phyloP scores from a whole-genome alignment of 1,140 invertebrate genomes.

The Zaprionus taronus region DNA sequence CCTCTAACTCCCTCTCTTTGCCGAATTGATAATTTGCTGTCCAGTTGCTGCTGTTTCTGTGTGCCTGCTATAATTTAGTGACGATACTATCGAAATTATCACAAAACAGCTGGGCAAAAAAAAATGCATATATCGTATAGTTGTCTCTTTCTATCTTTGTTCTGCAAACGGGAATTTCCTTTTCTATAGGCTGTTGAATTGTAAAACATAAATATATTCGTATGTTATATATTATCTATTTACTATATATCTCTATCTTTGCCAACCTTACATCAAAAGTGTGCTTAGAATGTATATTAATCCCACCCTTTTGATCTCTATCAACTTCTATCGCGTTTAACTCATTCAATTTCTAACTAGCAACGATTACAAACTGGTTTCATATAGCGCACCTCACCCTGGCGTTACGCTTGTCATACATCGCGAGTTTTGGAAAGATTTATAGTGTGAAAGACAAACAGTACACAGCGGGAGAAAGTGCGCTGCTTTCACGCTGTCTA shows the following conservation, averaged over 20 bases:
- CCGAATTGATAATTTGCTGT: too few relatives aligned
- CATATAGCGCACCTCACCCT: constrained; percentile 23
- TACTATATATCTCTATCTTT: neutral
- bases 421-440: constrained; percentile 57
- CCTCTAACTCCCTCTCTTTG: neutral
- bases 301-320: neutral
- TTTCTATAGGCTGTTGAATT: too few relatives aligned
- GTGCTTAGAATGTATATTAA: neutral
- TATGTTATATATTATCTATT: too few relatives aligned
- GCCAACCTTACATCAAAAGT: neutral
- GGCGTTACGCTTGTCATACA: constrained; percentile 52
- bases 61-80: neutral
- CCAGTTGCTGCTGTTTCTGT: neutral
- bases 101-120: neutral
- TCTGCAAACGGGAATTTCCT: too few relatives aligned
- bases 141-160: neutral
- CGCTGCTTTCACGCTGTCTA: constrained; percentile 25
- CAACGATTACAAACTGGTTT: constrained; percentile 46
- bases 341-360: neutral
- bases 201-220: too few relatives aligned
- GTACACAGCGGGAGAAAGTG: constrained; percentile 54
- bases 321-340: too few relatives aligned
- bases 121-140: neutral
- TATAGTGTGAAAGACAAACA: constrained; percentile 74
- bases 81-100: neutral